These are phyloP conservation scores for Orgyia antiqua DNA, from an alignment of 2,888 invertebrate species.

Conservation along the genomic window DNA sequence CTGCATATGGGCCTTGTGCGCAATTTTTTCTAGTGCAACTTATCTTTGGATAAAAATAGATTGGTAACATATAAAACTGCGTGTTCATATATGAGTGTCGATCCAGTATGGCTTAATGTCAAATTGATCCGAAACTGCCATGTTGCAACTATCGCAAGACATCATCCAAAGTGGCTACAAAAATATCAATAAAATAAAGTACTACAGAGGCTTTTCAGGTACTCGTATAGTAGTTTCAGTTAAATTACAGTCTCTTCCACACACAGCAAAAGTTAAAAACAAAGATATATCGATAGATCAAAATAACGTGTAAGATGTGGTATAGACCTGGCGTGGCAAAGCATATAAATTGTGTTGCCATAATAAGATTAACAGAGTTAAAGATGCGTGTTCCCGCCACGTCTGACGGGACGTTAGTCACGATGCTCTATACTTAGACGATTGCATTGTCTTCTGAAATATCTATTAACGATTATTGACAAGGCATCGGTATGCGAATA, in stretches of 20 bases:
- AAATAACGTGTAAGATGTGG: conserved; percentile 58
- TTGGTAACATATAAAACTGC: too few species aligned
- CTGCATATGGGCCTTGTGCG: conserved; percentile 63
- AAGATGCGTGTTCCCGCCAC: conserved; percentile 47
- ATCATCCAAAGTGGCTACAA: too few species aligned
- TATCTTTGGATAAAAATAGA: conserved; percentile 44
- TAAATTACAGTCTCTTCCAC: too few species aligned
- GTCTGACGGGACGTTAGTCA: conserved; percentile 68
- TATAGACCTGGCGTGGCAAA: conserved; percentile 54
- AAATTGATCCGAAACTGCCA: too few species aligned
- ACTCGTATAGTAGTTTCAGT: too few species aligned
- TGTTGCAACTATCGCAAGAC: too few species aligned
- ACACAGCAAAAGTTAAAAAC: too few species aligned
- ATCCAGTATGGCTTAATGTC: too few species aligned
- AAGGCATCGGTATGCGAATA: conserved; percentile 76
- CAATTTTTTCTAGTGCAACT: conserved; percentile 58
- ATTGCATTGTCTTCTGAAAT: conserved; percentile 78
- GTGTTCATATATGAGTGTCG: too few species aligned
- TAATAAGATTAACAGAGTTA: conserved; percentile 72
- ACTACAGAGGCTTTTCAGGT: too few species aligned
- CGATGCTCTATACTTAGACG: conserved; percentile 68
- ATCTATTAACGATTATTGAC: conserved; percentile 78
- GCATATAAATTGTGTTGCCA: conserved; percentile 69
- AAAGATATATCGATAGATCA: conserved; percentile 22
- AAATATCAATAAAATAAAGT: too few species aligned